These are phyloP conservation scores for Melitaea cinxia DNA, from an alignment of 1,140 invertebrate species.

Conservation along the genomic window DNA sequence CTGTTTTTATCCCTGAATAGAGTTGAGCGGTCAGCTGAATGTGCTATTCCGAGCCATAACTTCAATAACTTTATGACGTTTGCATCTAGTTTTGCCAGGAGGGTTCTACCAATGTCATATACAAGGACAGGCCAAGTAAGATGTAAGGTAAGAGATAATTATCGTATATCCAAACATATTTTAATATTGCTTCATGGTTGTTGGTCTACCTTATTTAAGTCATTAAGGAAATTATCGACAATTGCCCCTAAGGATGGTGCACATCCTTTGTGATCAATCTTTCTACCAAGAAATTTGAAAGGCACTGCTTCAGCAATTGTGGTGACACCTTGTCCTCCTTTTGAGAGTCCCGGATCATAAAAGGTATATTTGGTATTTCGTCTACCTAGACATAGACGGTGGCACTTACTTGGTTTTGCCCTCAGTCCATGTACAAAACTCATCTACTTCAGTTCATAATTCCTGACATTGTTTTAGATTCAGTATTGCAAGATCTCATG, in stretches of 20 bases:
- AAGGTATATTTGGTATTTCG: background rate
- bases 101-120: too few relatives aligned
- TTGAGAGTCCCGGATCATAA: background rate
- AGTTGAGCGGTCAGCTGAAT: background rate
- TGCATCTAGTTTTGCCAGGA: background rate
- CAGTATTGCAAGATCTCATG: too few relatives aligned
- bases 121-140: background rate
- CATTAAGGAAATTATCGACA: background rate
- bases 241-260: background rate
- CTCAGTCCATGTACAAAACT: too few relatives aligned
- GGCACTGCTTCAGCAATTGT: background rate
- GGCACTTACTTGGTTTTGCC: too few relatives aligned
- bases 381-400: too few relatives aligned
- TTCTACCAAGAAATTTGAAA: constrained; percentile 8
- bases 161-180: constrained; percentile 1
- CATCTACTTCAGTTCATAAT: too few relatives aligned
- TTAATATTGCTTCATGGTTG: background rate
- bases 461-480: too few relatives aligned
- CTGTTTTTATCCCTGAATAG: background rate
- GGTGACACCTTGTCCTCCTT: background rate
- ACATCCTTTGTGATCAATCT: constrained; percentile 5
- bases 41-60: background rate
- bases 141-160: background rate
- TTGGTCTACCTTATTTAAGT: background rate
- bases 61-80: background rate